phyloP scores from a whole-genome alignment of 2,888 invertebrate genomes.

The Euplagia quadripunctaria region DNA sequence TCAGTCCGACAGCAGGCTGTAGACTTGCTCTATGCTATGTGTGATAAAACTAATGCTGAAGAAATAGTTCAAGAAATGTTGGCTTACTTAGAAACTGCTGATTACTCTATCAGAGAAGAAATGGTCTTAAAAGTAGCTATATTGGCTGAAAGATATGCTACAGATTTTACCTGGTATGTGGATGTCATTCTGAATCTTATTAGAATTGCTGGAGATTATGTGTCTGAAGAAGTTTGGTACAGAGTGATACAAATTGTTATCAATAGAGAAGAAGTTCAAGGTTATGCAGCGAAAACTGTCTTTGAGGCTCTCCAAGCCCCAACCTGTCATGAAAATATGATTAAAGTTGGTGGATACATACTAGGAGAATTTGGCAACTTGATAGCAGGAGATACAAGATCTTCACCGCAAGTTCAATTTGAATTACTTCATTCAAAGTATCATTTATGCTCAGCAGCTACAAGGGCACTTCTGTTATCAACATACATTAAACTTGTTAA shows the following conservation, averaged over 20 bases:
- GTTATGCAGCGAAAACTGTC: slow-evolving; percentile 99
- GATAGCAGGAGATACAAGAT: slow-evolving; percentile 99
- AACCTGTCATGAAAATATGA: slow-evolving; percentile 99
- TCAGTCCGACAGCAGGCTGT: slow-evolving; percentile 99
- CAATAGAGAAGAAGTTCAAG: slow-evolving; percentile 99
- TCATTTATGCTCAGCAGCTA: slow-evolving; percentile 98
- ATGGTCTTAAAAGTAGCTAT: slow-evolving; percentile 99
- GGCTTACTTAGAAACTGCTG: slow-evolving; percentile 99
- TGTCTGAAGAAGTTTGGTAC: slow-evolving; percentile 99
- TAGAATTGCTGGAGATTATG: slow-evolving; percentile 99
- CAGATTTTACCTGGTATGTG: slow-evolving; percentile 99
- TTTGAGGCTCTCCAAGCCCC: slow-evolving; percentile 99
- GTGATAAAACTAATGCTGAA: slow-evolving; percentile 99
- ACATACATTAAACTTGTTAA: slow-evolving; percentile 99
- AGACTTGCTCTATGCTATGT: slow-evolving; percentile 99
- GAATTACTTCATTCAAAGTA: slow-evolving; percentile 99
- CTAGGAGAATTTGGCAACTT: slow-evolving; percentile 99
- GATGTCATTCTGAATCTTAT: slow-evolving; percentile 99
- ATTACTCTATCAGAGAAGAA: slow-evolving; percentile 99
- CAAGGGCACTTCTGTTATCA: slow-evolving; percentile 97
- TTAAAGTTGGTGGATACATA: slow-evolving; percentile 99
- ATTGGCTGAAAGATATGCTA: slow-evolving; percentile 99
- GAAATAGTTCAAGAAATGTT: slow-evolving; percentile 99
- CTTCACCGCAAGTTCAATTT: slow-evolving; percentile 99
- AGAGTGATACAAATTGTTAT: slow-evolving; percentile 99